These are phyloP conservation scores for Poeciliopsis occidentalis DNA, from an alignment of 2,113 vertebrate species.

Conservation along the genomic window DNA sequence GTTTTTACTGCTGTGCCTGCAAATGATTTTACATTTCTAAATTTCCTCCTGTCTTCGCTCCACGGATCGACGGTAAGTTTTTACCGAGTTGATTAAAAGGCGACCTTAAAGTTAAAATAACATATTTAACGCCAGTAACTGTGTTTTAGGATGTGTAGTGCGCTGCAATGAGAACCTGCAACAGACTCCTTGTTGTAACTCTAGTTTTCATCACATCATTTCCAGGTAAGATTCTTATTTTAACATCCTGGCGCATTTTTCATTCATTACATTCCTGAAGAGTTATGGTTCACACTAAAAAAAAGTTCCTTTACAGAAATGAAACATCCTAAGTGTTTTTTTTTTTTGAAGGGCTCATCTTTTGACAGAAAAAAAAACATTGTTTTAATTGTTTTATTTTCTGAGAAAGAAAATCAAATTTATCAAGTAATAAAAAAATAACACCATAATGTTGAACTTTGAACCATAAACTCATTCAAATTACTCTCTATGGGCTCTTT, in stretches of 20 bases:
- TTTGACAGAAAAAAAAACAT: no score
- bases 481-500: not conserved
- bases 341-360: no score
- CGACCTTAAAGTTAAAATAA: not conserved
- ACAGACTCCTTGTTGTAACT: conserved; percentile 1
- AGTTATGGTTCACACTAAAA: not conserved
- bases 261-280: not conserved
- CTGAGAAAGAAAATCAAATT: not conserved
- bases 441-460: not conserved
- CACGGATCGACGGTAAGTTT: not conserved
- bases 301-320: not conserved
- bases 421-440: not conserved
- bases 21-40: not conserved
- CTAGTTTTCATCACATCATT: conserved; percentile 20
- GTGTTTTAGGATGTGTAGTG: not conserved
- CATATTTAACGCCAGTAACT: not conserved
- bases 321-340: no score
- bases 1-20: not conserved
- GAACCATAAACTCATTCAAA: not conserved
- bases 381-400: no score
- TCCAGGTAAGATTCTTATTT: not conserved
- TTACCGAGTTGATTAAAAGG: not conserved
- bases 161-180: conserved; percentile 20
- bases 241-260: no score
- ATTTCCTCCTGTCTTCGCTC: not conserved